A percentile compares a stretch with the other conserved stretches of the same genome.
These are phyloP conservation scores for Boulengeromyrus knoepffleri DNA, from an alignment of 2,113 vertebrate species.

Conservation along the genomic window DNA sequence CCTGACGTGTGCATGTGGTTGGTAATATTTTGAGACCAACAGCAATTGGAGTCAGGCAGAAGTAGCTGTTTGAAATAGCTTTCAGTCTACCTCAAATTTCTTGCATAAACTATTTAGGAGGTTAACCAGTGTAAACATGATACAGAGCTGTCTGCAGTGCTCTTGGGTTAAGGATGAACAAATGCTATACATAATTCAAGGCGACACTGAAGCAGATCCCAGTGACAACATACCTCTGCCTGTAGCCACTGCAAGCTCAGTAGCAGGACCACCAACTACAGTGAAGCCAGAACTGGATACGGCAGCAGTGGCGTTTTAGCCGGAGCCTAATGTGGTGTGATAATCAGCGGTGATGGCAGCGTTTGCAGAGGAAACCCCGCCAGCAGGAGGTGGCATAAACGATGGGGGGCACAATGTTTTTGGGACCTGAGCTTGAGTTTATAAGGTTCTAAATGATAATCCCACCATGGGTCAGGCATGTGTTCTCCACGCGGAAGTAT, in stretches of 20 bases:
- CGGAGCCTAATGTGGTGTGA: not conserved
- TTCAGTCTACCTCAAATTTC: not conserved
- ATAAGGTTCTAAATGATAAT: not conserved
- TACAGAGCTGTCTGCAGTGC: slow-evolving; percentile 14
- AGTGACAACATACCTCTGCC: slow-evolving; percentile 26
- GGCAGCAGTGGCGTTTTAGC: not conserved
- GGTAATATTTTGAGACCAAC: not conserved
- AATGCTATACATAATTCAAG: slow-evolving; percentile 36
- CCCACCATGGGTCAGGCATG: not conserved
- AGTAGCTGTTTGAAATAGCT: not conserved
- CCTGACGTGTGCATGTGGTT: not conserved
- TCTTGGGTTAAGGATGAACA: slow-evolving; percentile 29
- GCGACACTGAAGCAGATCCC: slow-evolving; percentile 27
- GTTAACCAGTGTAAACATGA: slow-evolving; percentile 28
- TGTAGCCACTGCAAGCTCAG: not conserved
- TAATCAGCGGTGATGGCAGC: not conserved
- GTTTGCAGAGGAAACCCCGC: not conserved
- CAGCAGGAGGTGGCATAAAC: not conserved
- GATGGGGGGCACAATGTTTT: not conserved
- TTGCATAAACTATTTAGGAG: slow-evolving; percentile 17
- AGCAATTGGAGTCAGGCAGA: not conserved
- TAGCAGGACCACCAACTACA: not conserved
- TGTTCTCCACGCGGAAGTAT: not conserved
- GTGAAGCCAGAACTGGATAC: not conserved
- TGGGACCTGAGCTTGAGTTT: not conserved